A percentile compares a stretch with the other conserved stretches of the same genome.
Conservation (phyloP, 2,113 vertebrate genomes). For the Panthera uncia region DNA sequence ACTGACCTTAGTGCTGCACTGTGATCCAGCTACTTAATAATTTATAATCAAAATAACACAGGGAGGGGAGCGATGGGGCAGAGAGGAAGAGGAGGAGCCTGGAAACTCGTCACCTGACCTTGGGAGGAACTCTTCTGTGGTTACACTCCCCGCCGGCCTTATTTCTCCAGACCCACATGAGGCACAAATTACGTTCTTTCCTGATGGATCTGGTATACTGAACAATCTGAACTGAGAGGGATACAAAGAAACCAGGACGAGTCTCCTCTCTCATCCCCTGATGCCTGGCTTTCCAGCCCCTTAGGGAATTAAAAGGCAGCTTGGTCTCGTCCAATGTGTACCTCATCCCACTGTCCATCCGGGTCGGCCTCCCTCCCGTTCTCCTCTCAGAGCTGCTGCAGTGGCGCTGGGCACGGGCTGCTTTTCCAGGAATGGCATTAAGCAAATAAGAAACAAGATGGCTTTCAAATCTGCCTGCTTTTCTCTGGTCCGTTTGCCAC, state of each 20-base stretch:
- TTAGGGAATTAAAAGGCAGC: background rate
- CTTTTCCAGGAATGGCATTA: background rate
- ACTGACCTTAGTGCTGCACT: background rate
- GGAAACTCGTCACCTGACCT: background rate
- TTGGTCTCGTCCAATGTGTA: background rate
- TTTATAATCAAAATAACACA: background rate
- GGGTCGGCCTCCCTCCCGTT: fast-evolving
- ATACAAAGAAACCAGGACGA: background rate
- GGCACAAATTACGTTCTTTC: background rate
- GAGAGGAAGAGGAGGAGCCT: background rate
- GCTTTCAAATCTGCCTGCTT: background rate
- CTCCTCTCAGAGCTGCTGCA: background rate
- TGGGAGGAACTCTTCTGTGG: background rate
- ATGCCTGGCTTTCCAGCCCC: background rate
- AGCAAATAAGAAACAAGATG: background rate
- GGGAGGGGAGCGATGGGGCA: background rate
- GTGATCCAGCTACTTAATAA: background rate
- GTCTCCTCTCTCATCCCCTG: background rate
- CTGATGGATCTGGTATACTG: background rate
- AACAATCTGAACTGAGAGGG: background rate
- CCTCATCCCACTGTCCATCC: background rate
- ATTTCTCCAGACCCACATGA: background rate
- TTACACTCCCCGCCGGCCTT: background rate
- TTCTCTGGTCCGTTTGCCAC: background rate
- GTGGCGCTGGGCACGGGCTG: fast-evolving